Percentiles rank a stretch among this genome's conserved stretches.
Evolutionary conservation across 2,888 invertebrate species (phyloP).

Genomic region (Melikaiella ostensackeni): DNA sequence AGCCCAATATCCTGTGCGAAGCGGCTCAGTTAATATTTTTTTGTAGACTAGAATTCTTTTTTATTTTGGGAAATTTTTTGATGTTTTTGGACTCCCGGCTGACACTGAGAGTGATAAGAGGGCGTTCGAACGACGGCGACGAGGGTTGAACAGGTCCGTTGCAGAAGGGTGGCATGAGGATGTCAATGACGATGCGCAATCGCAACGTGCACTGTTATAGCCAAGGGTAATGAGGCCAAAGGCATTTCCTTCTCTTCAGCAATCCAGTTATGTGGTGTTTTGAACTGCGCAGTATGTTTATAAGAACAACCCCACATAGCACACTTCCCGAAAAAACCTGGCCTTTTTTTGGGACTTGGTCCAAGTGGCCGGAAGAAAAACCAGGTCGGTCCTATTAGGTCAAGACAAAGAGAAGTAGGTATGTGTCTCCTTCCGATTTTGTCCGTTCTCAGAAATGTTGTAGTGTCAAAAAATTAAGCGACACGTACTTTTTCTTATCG

Average conservation of each 20-base stretch:
- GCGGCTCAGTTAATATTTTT: slow-evolving; percentile 35
- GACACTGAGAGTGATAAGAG: slow-evolving; percentile 45
- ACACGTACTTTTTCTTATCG: too few species aligned
- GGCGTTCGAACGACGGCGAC: slow-evolving; percentile 48
- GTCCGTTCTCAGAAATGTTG: too few species aligned
- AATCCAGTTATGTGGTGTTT: neutral
- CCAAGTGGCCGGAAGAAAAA: too few species aligned
- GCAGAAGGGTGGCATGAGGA: slow-evolving; percentile 40
- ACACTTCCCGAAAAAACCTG: too few species aligned
- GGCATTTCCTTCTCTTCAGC: neutral
- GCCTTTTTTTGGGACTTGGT: too few species aligned
- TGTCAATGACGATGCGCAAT: slow-evolving; percentile 57
- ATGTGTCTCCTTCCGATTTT: too few species aligned
- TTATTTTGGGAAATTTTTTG: slow-evolving; percentile 27
- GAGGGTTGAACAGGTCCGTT: slow-evolving; percentile 36
- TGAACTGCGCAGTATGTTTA: neutral
- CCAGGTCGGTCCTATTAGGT: too few species aligned
- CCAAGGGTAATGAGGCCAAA: slow-evolving; percentile 25
- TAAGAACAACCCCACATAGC: too few species aligned
- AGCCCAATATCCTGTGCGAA: slow-evolving; percentile 75
- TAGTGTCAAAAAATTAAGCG: too few species aligned
- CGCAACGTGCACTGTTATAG: slow-evolving; percentile 49
- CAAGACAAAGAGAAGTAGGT: too few species aligned
- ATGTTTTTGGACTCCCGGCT: slow-evolving; percentile 19
- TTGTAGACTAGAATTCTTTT: slow-evolving; percentile 46